A percentile compares a stretch with the other conserved stretches of the same genome.
These are phyloP conservation scores for Kryptolebias ocellatus DNA, from an alignment of 2,797 vertebrate genomes.

Conservation along the genomic window DNA sequence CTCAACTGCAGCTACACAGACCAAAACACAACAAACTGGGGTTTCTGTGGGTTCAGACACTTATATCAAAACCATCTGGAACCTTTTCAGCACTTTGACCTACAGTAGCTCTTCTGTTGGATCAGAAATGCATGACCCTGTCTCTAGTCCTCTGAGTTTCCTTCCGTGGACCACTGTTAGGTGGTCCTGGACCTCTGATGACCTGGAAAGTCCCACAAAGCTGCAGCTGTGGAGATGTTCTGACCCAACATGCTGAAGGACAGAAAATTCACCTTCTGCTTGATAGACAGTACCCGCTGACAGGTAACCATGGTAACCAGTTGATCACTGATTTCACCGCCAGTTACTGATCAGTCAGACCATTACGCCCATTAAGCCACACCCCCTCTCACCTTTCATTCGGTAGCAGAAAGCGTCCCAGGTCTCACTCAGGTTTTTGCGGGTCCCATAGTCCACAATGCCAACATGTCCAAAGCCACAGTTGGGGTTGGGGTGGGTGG, in stretches of 20 bases:
- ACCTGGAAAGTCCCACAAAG: neutral
- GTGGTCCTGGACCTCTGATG: neutral
- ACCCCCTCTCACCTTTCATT: constrained; percentile 84
- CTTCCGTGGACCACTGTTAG: neutral
- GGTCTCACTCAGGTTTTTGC: constrained; percentile 85
- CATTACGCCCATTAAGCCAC: neutral
- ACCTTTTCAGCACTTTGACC: neutral
- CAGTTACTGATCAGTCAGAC: neutral
- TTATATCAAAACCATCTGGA: neutral
- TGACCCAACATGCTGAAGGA: neutral
- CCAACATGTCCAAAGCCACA: constrained; percentile 90
- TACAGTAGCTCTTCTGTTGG: neutral
- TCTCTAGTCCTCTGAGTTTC: neutral
- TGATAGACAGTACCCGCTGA: too few relatives aligned
- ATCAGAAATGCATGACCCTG: neutral
- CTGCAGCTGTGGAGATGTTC: neutral
- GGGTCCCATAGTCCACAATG: constrained; percentile 90
- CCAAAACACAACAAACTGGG: too few relatives aligned
- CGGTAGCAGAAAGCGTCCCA: constrained; percentile 96
- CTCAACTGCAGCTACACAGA: too few relatives aligned
- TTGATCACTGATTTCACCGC: neutral
- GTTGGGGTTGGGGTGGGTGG: constrained; percentile 84
- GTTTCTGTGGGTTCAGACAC: neutral
- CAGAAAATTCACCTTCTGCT: too few relatives aligned
- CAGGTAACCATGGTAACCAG: neutral